A percentile compares a stretch with the other conserved stretches of the same genome.
phyloP scores from a whole-genome alignment of 2,113 vertebrate species.

The Typhlomys cinereus region DNA sequence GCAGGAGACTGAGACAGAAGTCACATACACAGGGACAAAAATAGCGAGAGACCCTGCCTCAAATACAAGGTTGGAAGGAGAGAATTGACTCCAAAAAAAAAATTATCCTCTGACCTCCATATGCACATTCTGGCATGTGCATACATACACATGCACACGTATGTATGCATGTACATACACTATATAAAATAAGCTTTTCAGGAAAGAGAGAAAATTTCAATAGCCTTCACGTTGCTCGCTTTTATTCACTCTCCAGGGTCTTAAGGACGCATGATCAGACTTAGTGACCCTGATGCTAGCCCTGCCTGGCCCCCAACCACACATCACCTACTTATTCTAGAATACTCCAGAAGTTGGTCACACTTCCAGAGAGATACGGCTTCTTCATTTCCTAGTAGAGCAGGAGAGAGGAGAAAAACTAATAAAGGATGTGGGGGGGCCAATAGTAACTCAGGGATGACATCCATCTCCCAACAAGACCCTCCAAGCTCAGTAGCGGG shows the following conservation, averaged over 20 bases:
- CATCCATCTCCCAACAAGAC: background rate
- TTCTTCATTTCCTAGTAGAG: background rate
- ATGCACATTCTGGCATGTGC: too few relatives aligned
- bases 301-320: fast-evolving
- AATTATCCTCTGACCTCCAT: too few relatives aligned
- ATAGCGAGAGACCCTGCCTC: too few relatives aligned
- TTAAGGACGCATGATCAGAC: background rate
- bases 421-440: background rate
- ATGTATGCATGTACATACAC: too few relatives aligned
- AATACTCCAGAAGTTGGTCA: background rate
- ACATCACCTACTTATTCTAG: background rate
- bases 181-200: too few relatives aligned
- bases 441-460: background rate
- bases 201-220: too few relatives aligned
- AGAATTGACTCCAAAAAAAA: too few relatives aligned
- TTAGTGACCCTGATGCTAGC: background rate
- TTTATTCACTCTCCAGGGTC: background rate
- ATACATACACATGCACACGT: too few relatives aligned
- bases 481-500: background rate
- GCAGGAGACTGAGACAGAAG: too few relatives aligned
- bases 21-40: too few relatives aligned
- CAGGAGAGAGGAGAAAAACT: background rate
- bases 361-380: background rate
- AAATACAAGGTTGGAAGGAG: too few relatives aligned
- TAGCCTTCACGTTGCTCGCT: too few relatives aligned